Base-by-base conservation (phyloP, 2,888 invertebrate species). In the Drosophila mimetica region DNA sequence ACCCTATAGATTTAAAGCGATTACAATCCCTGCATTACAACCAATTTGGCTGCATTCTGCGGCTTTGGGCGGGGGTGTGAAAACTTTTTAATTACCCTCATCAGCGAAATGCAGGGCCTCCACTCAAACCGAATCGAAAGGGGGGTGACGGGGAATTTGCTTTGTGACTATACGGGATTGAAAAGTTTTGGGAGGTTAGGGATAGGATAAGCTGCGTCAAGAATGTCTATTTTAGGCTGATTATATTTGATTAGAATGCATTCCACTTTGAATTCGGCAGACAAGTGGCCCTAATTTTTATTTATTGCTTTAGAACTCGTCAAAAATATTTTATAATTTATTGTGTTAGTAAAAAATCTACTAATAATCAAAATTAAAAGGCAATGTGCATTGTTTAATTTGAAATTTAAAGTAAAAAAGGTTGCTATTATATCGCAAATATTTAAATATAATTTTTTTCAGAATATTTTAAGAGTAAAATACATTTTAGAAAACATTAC, bases 41-140 rank as follows among this genome's bases (percentile, higher is more conserved):
- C 16, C 65, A 44, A 60, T 60, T 73, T 63, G 66, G 52, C 63
- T 79, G 78, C 77, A 73, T 70, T 64, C 72, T 78, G 72, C 36
- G 74, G 69, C 53, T 50, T 50, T 32, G 16, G 20, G 16, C 13
- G 39, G 48, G 28, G 11, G 50, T 32, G 57, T 60, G 25, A 57
- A 80, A 85, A 85, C 74, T 88, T 85, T 88, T 88, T 88, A 85
- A 85, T 85, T 85, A 85, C 88, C 87, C 85, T 77, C 85, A 85
- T 88, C 85, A 86, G 78, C 84, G 69, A 83, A 86, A 73, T 75
- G 75, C 78, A 79, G 59, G 72, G 73, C 71, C 28, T 59, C 16
- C 74, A 67, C 70, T 71, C 55, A 28, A 57, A 37, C 41, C 36
- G 41, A 54, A 39, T 20, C 18, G 39, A 6, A 39, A 30, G 4